Evolutionary conservation across 2,113 vertebrate genomes (phyloP), one percentile per base, ranked within the genome.

Genomic region (Zosterops lateralis): DNA sequence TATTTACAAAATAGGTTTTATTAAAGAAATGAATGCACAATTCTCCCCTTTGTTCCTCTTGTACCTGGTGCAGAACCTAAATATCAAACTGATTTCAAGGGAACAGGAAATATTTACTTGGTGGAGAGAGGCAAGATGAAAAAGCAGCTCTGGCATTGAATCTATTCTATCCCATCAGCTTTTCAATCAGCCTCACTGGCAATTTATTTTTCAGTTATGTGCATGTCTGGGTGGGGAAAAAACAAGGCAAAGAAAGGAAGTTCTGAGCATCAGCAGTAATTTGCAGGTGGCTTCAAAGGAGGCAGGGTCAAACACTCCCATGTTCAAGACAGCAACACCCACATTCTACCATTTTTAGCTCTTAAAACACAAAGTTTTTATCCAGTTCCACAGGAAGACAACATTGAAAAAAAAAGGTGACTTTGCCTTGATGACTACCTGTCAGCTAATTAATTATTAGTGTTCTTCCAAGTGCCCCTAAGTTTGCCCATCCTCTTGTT

Each of bases 391-490:
- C 14, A 32, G 21, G 40, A 77, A n/a, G 54, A 44, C 44, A 80
- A 77, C 44, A 90, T 51, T 36, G 71, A 47, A 48, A 31, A 48
- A 47, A 44, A 84, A 84, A 78, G 25, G 62, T 93, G 64, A 72
- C 42, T 92, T 95, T 91, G 42, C 53, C 75, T 57, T 89, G 80
- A 93, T 86, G 68, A 90, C 68, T 75, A 68, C 76, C 85, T 92
- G 75, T 14, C 60, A 96, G 92, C 81, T 94, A 84, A 93, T 92
- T 94, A 84, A 93, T 92, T 77, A 91, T 87, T 89, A 84, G 61
- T n/a, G 57, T 60, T 42, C 77, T 80, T 83, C 62, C 22, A 34
- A 65, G 66, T 34, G n/a, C 54, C 70, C 66, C 87, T 80, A 91
- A 93, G 58, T 78, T 84, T 54, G 70, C n/a, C 28, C 50, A 38